Base-by-base conservation (phyloP, 2,113 vertebrate genomes). In the Larimichthys crocea region DNA sequence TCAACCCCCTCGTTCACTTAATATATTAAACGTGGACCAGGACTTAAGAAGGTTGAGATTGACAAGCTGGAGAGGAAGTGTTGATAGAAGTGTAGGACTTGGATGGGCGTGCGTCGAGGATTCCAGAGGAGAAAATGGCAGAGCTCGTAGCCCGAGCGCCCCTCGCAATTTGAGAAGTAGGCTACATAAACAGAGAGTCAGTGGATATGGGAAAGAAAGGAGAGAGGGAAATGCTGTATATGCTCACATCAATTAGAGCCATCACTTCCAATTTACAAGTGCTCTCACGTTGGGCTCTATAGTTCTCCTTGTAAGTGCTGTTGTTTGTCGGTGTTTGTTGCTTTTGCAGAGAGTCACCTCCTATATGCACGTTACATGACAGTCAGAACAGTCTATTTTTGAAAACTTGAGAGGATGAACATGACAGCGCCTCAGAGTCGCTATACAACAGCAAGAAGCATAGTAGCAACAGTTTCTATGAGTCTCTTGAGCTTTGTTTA, bases 91-190 rank as follows among this genome's bases (percentile, higher is more conserved):
- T 64, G 86, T 53, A 66, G 77, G 81, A 85, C 82, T 79, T 42
- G 59, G 87, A 84, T 66, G 67, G 83, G 82, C 20, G 44, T n/a
- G 59, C n/a, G 59, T 56, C 2, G 61, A 84, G 75, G 82, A 67
- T 84, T 76, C 73, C 66, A 74, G 76, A 86, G 78, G 82, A 87
- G 83, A 77, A 87, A 90, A 91, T 81, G 86, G 83, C 89, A 86
- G 79, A 67, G 87, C 83, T 92, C 86, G 55, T 63, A 74, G 91
- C 89, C 89, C 79, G 90, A 95, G 90, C 83, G 91, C 88, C 92
- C 89, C 92, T 94, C 76, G 75, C 85, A 74, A 72, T 78, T 40
- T 70, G 75, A 88, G 81, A 89, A 89, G 90, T 76, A 76, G 78
- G 85, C 83, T 79, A 65, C 76, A 73, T 26, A 77, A 76, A 88